Base-by-base conservation (phyloP, 2,113 vertebrate species). In the Elachura formosa region DNA sequence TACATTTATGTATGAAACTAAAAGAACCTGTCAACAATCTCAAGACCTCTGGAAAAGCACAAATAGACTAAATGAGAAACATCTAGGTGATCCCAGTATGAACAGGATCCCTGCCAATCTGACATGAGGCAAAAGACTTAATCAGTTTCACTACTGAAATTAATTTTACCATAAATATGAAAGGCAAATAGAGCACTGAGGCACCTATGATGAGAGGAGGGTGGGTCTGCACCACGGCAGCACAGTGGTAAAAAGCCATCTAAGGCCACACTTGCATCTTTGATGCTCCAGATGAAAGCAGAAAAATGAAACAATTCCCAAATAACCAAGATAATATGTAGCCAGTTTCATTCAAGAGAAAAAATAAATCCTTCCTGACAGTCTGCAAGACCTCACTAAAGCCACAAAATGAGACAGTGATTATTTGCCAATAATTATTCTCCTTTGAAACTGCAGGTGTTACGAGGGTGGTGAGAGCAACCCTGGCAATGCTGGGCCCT, bases 401-500 rank as follows among this genome's bases (percentile, higher is more conserved):
- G 78, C 67, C 83, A 73, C 10, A 6, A 58, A 94, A 80, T 5
- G 49, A 67, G 79, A 90, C 63, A 86, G 66, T 34, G 34, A 82
- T 94, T 85, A 94, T 94, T 87, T 79, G 56, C 75, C 81, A 84
- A 59, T 89, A 96, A 93, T 96, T 95, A 94, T 56, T 78, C 77
- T 78, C 66, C 61, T 91, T 49, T 23, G 28, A 87, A 93, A 84
- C 40, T 33, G 66, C 82, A 52, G 85, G 77, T 52, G 74, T 85
- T 87, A 56, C 0, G 1, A 74, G 61, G 87, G 77, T 63, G 61
- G 28, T 48, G 81, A 84, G 69, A 82, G 73, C 66, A 93, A 13
- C 36, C 16, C 31, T 2, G 12, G 77, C 56, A 68, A 69, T 21
- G 66, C 73, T 33, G 61, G 69, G 55, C n/a, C 73, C 43, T 0